Conservation (phyloP, 1,140 invertebrate species). For the Aricia agestis region DNA sequence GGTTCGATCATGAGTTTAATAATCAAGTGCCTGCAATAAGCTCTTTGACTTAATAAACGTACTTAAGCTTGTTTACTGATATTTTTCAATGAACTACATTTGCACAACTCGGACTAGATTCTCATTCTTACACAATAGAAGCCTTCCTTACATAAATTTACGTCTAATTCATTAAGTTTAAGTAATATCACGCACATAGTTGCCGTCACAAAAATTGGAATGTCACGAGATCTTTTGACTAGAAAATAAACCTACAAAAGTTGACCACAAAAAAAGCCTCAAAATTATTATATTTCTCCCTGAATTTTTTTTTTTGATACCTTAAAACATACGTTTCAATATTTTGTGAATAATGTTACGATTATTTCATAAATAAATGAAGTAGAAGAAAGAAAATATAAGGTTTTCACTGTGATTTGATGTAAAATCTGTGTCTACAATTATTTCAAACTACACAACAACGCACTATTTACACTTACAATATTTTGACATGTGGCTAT, state of each 20-base stretch:
- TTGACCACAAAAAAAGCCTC: slow-evolving; percentile 15
- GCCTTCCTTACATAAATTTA: slow-evolving; percentile 49
- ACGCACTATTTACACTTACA: background rate
- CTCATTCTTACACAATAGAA: slow-evolving; percentile 46
- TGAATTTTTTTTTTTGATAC: too few relatives aligned
- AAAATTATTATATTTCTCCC: background rate
- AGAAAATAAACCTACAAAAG: slow-evolving; percentile 30
- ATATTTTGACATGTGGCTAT: background rate
- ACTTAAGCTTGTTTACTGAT: slow-evolving; percentile 37
- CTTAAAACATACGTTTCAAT: too few relatives aligned
- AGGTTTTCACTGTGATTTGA: background rate
- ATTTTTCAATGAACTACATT: slow-evolving; percentile 43
- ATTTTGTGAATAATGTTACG: background rate
- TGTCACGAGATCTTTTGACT: slow-evolving; percentile 55
- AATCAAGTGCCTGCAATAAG: slow-evolving; percentile 8
- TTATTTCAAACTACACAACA: background rate
- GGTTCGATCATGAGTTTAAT: background rate
- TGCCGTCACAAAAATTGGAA: slow-evolving; percentile 36
- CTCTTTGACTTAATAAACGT: slow-evolving; percentile 32
- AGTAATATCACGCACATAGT: slow-evolving; percentile 66
- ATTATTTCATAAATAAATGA: background rate
- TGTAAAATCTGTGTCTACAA: background rate
- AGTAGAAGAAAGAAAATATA: background rate
- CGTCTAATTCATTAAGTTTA: slow-evolving; percentile 48
- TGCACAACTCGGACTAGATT: slow-evolving; percentile 62